Conservation (phyloP, 2,888 invertebrate species). For the Rhimphoctona megacephalus region DNA sequence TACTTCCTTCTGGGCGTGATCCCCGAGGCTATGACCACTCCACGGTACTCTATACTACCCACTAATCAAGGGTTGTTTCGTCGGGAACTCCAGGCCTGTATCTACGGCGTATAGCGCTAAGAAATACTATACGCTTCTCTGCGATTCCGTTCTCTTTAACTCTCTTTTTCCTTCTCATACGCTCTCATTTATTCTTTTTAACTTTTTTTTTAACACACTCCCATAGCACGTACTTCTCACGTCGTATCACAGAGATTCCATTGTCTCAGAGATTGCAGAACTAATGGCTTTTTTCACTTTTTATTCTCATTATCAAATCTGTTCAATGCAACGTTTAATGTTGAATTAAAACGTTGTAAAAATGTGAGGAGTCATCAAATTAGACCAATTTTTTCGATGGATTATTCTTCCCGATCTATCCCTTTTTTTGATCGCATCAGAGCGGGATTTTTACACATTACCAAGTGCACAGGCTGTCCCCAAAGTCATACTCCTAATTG, state of each 20-base stretch:
- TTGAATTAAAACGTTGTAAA: background rate
- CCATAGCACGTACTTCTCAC: constrained; percentile 53
- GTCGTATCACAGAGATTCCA: constrained; percentile 55
- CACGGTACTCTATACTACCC: constrained; percentile 57
- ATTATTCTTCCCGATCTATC: background rate
- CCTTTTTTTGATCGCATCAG: too few species aligned
- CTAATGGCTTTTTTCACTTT: background rate
- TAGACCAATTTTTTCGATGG: background rate
- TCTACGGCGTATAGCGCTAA: constrained; percentile 19
- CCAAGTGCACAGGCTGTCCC: too few species aligned
- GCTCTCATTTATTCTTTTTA: constrained; percentile 40
- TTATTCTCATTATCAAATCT: constrained; percentile 22
- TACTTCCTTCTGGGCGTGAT: constrained; percentile 36
- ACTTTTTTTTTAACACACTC: constrained; percentile 25
- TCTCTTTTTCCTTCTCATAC: constrained; percentile 9
- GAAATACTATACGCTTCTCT: constrained; percentile 37
- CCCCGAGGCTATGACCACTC: constrained; percentile 64
- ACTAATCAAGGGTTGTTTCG: constrained; percentile 70
- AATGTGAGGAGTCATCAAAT: background rate
- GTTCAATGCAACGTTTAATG: constrained; percentile 14
- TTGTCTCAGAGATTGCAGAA: constrained; percentile 46
- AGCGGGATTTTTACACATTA: too few species aligned
- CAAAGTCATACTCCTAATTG: too few species aligned
- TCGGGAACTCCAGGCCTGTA: constrained; percentile 60
- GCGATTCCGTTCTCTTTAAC: constrained; percentile 36